Base-by-base conservation (phyloP, 2,888 invertebrate genomes). In the Sympetrum striolatum region DNA sequence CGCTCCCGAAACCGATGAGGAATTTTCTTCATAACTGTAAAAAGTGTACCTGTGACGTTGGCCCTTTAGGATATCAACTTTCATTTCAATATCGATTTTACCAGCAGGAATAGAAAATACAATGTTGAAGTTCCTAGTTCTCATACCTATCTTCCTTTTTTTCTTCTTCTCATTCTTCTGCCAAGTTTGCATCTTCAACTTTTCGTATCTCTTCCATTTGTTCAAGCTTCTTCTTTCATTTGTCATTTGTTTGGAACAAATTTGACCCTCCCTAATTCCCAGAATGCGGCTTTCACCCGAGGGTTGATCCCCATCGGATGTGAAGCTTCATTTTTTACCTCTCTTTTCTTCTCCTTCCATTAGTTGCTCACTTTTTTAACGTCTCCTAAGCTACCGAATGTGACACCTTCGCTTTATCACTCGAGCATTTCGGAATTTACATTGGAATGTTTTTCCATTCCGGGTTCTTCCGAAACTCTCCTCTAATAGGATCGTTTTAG, bases 291-390 rank as follows among this genome's bases (percentile, higher is more conserved):
- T 82, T 82, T 53, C 53, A 53, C 53, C 25, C 81, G 31, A 18
- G 81, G 53, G 18, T 82, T 48, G 25, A 48, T 81, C 81, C 53
- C 53, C 53, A 53, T 53, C 53, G 18, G 53, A 53, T 53, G 53
- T 53, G 44, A 44, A 44, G 39, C 12, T 6, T n/a, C 53, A 53
- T n/a, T 31, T 25, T 53, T 53, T 39, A 5, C 48, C 25, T n/a
- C 31, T 82, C 81, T 82, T 53, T 35, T 81, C 37, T 37, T 22
- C 81, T 48, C 39, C 31, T 53, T 53, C 15, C 39, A 48, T 48
- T 10, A n/a, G 35, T 86, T 60, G 6, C 86, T 60, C 60, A 53
- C 48, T 60, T 60, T 82, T 60, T 82, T 82, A 82, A 82, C 86
- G 58, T 60, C 86, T 60, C 35, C 86, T 60, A 48, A 48, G 48